phyloP scores from a whole-genome alignment of 2,888 invertebrate genomes.

The Scaptodrosophila latifasciaeformis region DNA sequence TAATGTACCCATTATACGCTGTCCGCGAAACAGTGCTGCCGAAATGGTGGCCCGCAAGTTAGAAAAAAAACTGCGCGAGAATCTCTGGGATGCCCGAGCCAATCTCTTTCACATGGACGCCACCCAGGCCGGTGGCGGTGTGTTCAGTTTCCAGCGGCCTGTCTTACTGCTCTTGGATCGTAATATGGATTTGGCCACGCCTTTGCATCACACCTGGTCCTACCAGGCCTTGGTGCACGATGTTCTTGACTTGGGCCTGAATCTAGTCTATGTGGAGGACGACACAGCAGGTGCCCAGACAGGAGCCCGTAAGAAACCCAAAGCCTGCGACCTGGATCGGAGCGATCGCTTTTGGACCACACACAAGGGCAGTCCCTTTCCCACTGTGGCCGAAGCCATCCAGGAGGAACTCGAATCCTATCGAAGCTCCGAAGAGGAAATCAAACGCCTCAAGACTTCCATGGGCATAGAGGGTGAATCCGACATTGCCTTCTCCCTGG shows the following conservation, averaged over 20 bases:
- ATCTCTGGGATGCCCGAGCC: constrained; percentile 96
- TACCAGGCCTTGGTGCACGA: constrained; percentile 99
- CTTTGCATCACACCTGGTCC: constrained; percentile 99
- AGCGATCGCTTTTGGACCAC: constrained; percentile 94
- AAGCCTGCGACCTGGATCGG: constrained; percentile 92
- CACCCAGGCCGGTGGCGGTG: constrained; percentile 81
- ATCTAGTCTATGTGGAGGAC: constrained; percentile 85
- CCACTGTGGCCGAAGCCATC: constrained; percentile 97
- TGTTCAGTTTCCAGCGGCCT: constrained; percentile 93
- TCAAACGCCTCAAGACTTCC: constrained; percentile 93
- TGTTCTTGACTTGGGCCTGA: constrained; percentile 92
- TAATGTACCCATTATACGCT: constrained; percentile 77
- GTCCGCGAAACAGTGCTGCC: constrained; percentile 96
- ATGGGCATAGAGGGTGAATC: constrained; percentile 95
- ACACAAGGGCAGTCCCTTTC: constrained; percentile 95
- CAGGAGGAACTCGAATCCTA: constrained; percentile 98
- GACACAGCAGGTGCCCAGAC: constrained; percentile 74
- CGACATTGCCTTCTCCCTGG: constrained; percentile 89
- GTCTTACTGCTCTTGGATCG: constrained; percentile 93
- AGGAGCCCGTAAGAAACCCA: constrained; percentile 84
- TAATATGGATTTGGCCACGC: constrained; percentile 97
- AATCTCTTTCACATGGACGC: constrained; percentile 94
- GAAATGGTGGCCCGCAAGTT: constrained; percentile 98
- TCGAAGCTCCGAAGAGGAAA: constrained; percentile 93
- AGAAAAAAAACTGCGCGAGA: constrained; percentile 97